These are phyloP conservation scores for Toxotes chatareus DNA, from an alignment of 2,113 vertebrate genomes.

Conservation along the genomic window DNA sequence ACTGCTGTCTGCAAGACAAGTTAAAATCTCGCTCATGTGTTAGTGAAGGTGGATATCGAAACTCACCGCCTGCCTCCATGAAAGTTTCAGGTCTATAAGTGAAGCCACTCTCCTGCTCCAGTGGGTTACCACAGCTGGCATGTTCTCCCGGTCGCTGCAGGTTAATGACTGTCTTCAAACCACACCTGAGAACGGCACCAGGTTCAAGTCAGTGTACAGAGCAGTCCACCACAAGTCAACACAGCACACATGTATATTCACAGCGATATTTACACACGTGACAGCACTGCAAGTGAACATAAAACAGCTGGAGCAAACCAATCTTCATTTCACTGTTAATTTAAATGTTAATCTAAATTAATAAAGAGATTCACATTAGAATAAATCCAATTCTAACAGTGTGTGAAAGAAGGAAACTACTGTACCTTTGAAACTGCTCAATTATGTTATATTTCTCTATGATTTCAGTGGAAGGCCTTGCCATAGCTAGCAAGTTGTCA, in stretches of 20 bases:
- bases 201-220: neutral
- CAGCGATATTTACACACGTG: neutral
- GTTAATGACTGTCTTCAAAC: constrained; percentile 95
- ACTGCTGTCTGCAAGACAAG: too few relatives aligned
- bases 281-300: neutral
- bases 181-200: constrained; percentile 83
- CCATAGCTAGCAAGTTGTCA: constrained; percentile 95
- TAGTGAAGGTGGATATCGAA: neutral
- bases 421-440: constrained; percentile 92
- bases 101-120: constrained; percentile 95
- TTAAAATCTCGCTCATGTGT: neutral
- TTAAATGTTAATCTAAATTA: neutral
- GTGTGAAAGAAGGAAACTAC: neutral
- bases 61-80: constrained; percentile 96
- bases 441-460: constrained; percentile 94
- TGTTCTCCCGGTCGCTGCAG: constrained; percentile 97
- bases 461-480: constrained; percentile 95
- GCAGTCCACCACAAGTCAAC: neutral
- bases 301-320: neutral
- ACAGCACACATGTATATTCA: neutral
- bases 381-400: constrained; percentile 1
- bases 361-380: too few relatives aligned
- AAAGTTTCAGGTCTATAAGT: constrained; percentile 95
- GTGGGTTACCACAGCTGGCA: constrained; percentile 93
- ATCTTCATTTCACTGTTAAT: neutral